Evolutionary conservation across 2,797 vertebrate genomes (phyloP).

Genomic region (Macropus fuliginosus): DNA sequence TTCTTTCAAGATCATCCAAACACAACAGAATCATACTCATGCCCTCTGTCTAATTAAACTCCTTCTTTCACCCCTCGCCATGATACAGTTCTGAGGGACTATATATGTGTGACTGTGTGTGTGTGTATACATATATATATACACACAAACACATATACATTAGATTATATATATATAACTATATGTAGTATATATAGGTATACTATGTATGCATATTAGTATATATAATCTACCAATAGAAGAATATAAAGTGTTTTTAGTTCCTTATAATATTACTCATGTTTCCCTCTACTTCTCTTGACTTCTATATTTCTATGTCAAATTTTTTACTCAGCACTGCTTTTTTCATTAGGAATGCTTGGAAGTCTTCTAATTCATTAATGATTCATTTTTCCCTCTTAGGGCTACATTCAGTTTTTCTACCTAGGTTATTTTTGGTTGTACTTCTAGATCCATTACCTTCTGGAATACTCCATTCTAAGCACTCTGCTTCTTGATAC

Average conservation of each 20-base stretch:
- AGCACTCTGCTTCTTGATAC: neutral
- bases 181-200: too few relatives aligned
- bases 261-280: neutral
- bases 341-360: too few relatives aligned
- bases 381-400: too few relatives aligned
- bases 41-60: neutral
- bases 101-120: neutral
- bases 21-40: neutral
- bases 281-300: neutral
- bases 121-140: too few relatives aligned
- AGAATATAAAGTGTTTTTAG: neutral
- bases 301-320: too few relatives aligned
- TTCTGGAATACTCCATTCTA: neutral
- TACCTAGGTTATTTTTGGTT: neutral
- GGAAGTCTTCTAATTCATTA: too few relatives aligned
- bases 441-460: neutral
- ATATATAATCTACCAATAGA: neutral
- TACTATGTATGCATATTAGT: too few relatives aligned
- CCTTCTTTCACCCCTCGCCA: neutral
- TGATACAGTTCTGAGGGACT: neutral
- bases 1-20: neutral
- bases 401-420: neutral
- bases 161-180: too few relatives aligned
- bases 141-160: too few relatives aligned
- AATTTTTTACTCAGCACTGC: too few relatives aligned